phyloP scores from a whole-genome alignment of 2,797 vertebrate genomes.

The Halcyon chelicuti region DNA sequence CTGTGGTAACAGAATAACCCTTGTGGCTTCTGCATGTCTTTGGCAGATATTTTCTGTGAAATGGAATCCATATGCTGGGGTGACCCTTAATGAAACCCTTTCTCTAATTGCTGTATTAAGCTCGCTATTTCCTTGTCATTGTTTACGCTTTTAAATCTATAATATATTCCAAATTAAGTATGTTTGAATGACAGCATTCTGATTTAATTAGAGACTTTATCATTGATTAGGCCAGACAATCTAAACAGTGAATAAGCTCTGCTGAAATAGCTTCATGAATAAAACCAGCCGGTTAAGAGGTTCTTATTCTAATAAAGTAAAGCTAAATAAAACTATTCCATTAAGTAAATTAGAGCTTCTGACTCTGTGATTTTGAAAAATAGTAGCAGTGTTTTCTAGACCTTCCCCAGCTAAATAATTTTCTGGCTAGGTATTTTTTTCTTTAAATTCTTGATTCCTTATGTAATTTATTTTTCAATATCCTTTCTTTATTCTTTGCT shows the following conservation, averaged over 20 bases:
- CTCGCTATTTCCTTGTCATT: slow-evolving; percentile 55
- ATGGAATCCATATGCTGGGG: slow-evolving; percentile 59
- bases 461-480: not conserved
- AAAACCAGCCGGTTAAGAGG: not conserved
- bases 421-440: not conserved
- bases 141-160: slow-evolving; percentile 60
- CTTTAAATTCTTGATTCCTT: not conserved
- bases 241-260: slow-evolving; percentile 26
- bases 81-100: slow-evolving; percentile 52
- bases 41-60: slow-evolving; percentile 37
- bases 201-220: slow-evolving; percentile 51
- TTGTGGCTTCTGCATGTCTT: slow-evolving; percentile 21
- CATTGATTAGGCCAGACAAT: slow-evolving; percentile 59
- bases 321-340: not conserved
- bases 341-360: not conserved
- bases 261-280: slow-evolving; percentile 1
- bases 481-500: not conserved
- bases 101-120: slow-evolving; percentile 65
- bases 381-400: slow-evolving; percentile 1
- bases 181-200: slow-evolving; percentile 65
- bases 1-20: not conserved
- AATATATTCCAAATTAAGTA: slow-evolving; percentile 66
- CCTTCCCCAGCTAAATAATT: not conserved
- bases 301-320: slow-evolving; percentile 2
- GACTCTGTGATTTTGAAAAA: slow-evolving; percentile 13